Conservation (phyloP, 2,113 vertebrate genomes). For the Brachyhypopomus occidentalis region DNA sequence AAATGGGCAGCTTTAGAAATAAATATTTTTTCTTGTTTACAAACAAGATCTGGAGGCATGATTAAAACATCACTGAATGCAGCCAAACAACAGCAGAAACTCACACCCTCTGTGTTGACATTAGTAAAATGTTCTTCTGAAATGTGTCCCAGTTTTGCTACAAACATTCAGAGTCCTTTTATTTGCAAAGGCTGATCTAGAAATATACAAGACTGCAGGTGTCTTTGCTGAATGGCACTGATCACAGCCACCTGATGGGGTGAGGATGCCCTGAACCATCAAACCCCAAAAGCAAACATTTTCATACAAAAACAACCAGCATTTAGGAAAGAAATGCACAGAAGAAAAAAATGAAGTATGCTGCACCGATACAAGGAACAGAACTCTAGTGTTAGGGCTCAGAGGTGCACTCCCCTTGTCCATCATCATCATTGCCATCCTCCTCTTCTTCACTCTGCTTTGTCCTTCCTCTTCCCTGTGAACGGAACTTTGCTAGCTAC, state of each 20-base stretch:
- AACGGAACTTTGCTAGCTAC: slow-evolving; percentile 78
- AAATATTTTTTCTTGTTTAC: neutral
- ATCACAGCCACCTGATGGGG: neutral
- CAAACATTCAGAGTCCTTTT: neutral
- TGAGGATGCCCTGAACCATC: too few species aligned
- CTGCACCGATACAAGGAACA: neutral
- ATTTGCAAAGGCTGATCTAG: neutral
- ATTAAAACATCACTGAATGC: neutral
- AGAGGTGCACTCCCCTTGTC: slow-evolving; percentile 33
- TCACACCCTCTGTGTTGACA: neutral
- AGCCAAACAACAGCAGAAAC: neutral
- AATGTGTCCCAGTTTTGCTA: neutral
- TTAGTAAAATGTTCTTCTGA: neutral
- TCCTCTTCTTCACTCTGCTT: slow-evolving; percentile 71
- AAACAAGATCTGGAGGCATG: neutral
- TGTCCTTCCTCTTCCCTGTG: slow-evolving; percentile 77
- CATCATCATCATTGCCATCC: slow-evolving; percentile 14
- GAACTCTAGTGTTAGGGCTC: slow-evolving; percentile 52
- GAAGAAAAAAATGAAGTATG: neutral
- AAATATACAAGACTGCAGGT: neutral
- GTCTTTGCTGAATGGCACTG: slow-evolving; percentile 8
- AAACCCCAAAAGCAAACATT: neutral
- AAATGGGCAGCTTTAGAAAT: neutral
- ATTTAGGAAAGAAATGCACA: neutral
- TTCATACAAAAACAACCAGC: neutral